Conservation (phyloP, 1,140 invertebrate genomes). For the Apolygus lucorum region DNA sequence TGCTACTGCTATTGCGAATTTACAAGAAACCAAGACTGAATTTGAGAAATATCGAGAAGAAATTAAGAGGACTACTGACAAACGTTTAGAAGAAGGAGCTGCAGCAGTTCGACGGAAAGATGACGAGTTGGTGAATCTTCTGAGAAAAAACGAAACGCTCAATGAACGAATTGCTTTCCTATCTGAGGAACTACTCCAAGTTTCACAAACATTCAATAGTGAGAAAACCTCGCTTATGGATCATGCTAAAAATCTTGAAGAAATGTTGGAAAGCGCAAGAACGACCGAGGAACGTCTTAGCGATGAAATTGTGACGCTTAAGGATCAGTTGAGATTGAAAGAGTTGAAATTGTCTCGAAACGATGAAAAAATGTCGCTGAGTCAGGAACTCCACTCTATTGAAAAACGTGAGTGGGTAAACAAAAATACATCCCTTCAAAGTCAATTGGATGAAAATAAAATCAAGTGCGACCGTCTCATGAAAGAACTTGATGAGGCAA, state of each 20-base stretch:
- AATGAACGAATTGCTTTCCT: background rate
- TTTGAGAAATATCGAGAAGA: too few relatives aligned
- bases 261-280: background rate
- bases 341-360: background rate
- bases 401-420: background rate
- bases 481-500: background rate
- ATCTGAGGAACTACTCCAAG: background rate
- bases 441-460: background rate
- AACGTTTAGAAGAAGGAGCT: background rate
- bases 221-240: background rate
- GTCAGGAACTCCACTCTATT: background rate
- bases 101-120: background rate
- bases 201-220: background rate
- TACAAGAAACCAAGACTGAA: too few relatives aligned
- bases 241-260: background rate
- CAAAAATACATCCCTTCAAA: background rate
- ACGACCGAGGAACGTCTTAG: background rate
- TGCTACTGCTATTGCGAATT: too few relatives aligned
- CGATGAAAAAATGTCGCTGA: background rate
- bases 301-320: background rate
- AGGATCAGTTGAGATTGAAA: background rate
- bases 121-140: background rate
- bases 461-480: background rate
- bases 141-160: background rate
- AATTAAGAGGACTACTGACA: too few relatives aligned